phyloP scores from a whole-genome alignment of 2,888 invertebrate species.

The Augochlorella aurata region DNA sequence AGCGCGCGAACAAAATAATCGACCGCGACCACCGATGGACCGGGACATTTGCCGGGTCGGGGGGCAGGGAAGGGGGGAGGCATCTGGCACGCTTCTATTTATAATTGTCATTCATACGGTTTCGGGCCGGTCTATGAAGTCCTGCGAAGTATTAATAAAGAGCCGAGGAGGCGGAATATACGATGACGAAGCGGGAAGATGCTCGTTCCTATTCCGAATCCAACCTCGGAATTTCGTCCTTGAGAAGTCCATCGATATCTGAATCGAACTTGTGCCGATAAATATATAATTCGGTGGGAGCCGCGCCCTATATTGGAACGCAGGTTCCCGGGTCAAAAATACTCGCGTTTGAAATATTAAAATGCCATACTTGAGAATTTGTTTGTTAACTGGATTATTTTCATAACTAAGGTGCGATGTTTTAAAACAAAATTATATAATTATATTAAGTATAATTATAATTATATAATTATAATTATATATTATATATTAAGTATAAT shows the following conservation, averaged over 20 bases:
- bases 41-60: slow-evolving; percentile 31
- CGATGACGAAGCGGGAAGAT: background rate
- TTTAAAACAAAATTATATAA: no score
- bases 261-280: background rate
- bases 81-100: slow-evolving; percentile 51
- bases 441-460: no score
- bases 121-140: slow-evolving; percentile 1
- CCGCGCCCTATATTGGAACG: no score
- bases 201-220: background rate
- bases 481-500: no score
- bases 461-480: no score
- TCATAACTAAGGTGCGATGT: no score
- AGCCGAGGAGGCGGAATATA: background rate
- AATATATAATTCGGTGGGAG: background rate
- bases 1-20: slow-evolving; percentile 47
- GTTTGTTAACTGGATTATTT: no score
- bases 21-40: slow-evolving; percentile 26
- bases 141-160: slow-evolving; percentile 15
- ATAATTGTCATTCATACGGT: slow-evolving; percentile 31
- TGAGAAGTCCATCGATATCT: background rate
- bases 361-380: no score
- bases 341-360: no score
- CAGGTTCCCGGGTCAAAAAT: no score
- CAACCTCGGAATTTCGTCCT: background rate
- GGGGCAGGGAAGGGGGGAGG: slow-evolving; percentile 5